phyloP scores from a whole-genome alignment of 2,888 invertebrate genomes.

The Nomada hirtipes region DNA sequence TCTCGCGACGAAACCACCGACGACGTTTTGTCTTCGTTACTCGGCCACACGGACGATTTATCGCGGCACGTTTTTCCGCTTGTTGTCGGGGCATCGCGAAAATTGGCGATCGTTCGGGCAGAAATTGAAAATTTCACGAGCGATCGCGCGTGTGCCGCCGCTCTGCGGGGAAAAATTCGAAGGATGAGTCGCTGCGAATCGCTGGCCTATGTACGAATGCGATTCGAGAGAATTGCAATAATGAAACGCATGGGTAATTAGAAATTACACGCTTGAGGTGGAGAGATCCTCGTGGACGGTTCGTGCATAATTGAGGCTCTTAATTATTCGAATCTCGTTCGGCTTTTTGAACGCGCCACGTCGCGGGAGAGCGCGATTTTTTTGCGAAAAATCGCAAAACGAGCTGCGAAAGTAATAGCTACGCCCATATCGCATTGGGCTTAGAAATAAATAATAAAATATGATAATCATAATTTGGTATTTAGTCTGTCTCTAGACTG shows the following conservation, averaged over 20 bases:
- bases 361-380: neutral
- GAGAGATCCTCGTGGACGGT: conserved; percentile 21
- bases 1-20: neutral
- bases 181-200: neutral
- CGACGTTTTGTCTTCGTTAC: conserved; percentile 17
- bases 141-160: conserved; percentile 19
- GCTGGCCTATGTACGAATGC: neutral
- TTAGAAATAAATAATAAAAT: too few relatives aligned
- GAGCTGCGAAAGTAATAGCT: neutral
- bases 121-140: conserved; percentile 46
- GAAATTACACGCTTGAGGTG: conserved; percentile 15
- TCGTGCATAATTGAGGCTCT: conserved; percentile 44
- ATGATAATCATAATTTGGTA: too few relatives aligned
- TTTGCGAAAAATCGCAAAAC: neutral
- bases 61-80: conserved; percentile 4
- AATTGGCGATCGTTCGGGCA: neutral
- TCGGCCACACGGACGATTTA: neutral
- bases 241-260: conserved; percentile 44
- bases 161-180: neutral
- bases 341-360: conserved; percentile 16
- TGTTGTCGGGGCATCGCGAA: neutral
- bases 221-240: neutral
- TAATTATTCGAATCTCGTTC: conserved; percentile 48
- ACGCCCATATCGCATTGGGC: too few relatives aligned
- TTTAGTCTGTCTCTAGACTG: too few relatives aligned